Evolutionary conservation across 2,113 vertebrate species (phyloP).

Genomic region (Dicerorhinus sumatrensis): DNA sequence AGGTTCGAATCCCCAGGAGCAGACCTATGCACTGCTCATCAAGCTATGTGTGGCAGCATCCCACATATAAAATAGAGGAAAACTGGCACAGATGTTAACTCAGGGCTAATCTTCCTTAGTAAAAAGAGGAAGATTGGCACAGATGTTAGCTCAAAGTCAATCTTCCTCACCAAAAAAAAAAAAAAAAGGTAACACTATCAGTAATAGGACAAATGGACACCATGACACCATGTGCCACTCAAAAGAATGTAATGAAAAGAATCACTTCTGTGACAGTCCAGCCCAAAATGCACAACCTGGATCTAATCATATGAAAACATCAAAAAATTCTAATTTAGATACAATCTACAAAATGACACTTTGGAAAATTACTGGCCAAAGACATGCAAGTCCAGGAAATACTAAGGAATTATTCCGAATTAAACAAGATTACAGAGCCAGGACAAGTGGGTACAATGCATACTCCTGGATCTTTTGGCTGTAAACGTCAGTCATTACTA

Average conservation of each 20-base stretch:
- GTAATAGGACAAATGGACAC: not conserved
- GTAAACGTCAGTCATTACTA: not conserved
- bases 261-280: not conserved
- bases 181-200: not conserved
- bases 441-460: not conserved
- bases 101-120: too few species aligned
- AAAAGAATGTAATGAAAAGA: not conserved
- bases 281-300: not conserved
- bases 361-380: not conserved
- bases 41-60: too few species aligned
- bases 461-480: not conserved
- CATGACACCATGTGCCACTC: not conserved
- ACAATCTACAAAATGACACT: constrained; percentile 6
- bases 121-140: too few species aligned
- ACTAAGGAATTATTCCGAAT: not conserved
- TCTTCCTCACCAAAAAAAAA: too few species aligned
- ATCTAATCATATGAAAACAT: not conserved
- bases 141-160: too few species aligned
- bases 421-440: not conserved
- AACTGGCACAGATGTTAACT: too few species aligned
- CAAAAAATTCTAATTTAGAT: constrained; percentile 29
- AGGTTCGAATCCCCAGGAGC: too few species aligned
- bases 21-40: too few species aligned
- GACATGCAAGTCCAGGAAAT: not conserved
- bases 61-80: too few species aligned